Evolutionary conservation across 2,113 vertebrate genomes (phyloP).

Genomic region (Cardinalis cardinalis): DNA sequence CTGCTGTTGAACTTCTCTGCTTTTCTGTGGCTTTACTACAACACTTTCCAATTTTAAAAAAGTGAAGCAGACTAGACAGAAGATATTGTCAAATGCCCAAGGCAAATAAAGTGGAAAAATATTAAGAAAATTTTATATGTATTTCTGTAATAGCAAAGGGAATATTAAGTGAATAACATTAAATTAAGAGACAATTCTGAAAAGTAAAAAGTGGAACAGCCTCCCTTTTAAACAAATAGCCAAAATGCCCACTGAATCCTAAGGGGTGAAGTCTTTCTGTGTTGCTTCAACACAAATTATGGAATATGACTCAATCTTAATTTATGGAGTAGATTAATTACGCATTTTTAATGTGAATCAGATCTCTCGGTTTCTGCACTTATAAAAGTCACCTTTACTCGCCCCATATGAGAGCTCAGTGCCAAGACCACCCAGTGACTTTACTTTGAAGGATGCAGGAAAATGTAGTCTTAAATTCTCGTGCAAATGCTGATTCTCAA

Average conservation of each 20-base stretch:
- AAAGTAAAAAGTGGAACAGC: neutral
- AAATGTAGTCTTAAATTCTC: conserved; percentile 28
- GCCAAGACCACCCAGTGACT: conserved; percentile 56
- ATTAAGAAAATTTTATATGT: neutral
- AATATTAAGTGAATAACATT: neutral
- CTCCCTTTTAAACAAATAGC: neutral
- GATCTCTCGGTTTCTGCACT: neutral
- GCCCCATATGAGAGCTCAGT: neutral
- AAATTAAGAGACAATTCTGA: neutral
- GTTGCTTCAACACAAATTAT: neutral
- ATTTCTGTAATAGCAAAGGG: neutral
- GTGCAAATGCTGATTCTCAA: conserved; percentile 10
- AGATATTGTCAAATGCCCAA: conserved; percentile 12
- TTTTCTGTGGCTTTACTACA: conserved; percentile 25
- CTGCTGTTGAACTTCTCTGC: conserved; percentile 3
- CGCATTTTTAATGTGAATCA: conserved; percentile 10
- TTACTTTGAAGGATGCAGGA: conserved; percentile 26
- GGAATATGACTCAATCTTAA: neutral
- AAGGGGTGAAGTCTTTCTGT: neutral
- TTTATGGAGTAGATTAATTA: conserved; percentile 11
- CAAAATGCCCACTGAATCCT: neutral
- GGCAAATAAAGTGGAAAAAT: conserved; percentile 25
- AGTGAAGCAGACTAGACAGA: neutral
- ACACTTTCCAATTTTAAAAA: neutral
- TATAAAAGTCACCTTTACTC: conserved; percentile 21